Evolutionary conservation across 2,888 invertebrate species (phyloP), one percentile per base, ranked within the genome.

Genomic region (Villa cingulata): DNA sequence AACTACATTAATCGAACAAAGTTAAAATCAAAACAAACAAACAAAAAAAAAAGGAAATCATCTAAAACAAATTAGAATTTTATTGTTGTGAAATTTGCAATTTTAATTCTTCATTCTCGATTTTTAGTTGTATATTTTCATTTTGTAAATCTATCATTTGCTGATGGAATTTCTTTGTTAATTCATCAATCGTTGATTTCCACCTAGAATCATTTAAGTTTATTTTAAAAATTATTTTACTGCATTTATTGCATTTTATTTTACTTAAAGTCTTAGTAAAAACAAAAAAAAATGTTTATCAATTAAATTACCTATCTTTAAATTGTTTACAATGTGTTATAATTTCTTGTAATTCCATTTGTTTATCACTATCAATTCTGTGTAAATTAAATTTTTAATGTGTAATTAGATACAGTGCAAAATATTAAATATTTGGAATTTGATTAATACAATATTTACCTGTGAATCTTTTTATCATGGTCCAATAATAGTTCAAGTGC

Each of bases 111-210:
- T 67, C 63, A 45, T 74, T 70, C 56, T 71, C 69, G 41, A 69
- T 66, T 57, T 72, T 72, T 41, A 81, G 60, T 17, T 67, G 63
- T 4, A 66, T 67, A 50, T 78, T 74, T 60, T 80, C 78, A 38
- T 65, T 69, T 48, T 74, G 71, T 23, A 81, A 61, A 42, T 72
- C 71, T 50, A 73, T 66, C 20, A 80, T 65, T 57, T 75, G 72
- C 19, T 65, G 70, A 62, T 81, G 78, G 46, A 84, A 72, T 62
- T 75, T 79, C 1, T 69, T 66, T 2, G 78, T 75, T 56, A 83
- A 72, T 42, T 76, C 75, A 47, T 78, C 67, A 27, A 80, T 73
- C n/a, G 79, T 76, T 32, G 71, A 70, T 58, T 76, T 77, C 78
- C 83, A 84, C 51, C 80, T 80, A 59, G 48, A 67, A 45, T 19